Base-by-base conservation (phyloP, 2,797 vertebrate species). In the Leontocebus nigricollis region DNA sequence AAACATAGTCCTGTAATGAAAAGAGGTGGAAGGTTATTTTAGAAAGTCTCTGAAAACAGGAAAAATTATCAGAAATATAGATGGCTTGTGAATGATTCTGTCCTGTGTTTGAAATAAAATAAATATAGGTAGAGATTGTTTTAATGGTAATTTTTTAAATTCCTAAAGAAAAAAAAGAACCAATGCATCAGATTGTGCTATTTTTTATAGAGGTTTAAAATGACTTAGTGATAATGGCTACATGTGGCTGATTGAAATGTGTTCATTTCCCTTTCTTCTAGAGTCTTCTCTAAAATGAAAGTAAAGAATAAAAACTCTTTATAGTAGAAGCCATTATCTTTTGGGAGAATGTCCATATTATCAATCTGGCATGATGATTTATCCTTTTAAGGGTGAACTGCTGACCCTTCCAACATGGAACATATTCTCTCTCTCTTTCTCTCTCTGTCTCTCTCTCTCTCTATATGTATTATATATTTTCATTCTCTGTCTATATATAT, bases 281-380 rank as follows among this genome's bases (percentile, higher is more conserved):
- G n/a, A 82, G 41, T 61, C 14, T 33, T 96, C 39, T 96, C 61
- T 93, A 86, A 89, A 88, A 36, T 80, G 33, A 92, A 92, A 92
- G 59, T 83, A 77, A 80, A 55, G 30, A 90, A 88, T 67, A 64
- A 80, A 79, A 57, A 50, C 50, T 88, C 26, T 33, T 64, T 77
- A 72, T 17, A 88, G 19, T 19, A 57, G 39, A 72, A 50, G 24
- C 26, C 22, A 36, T 59, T 70, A 13, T 55, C 30, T 64, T n/a
- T 15, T 75, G 36, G 46, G 79, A 73, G 30, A 80, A 85, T 72
- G 41, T 55, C 44, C 33, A 36, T 19, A 85, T 55, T 75, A 48
- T 30, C 84, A 55, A 44, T 73, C 19, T 84, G 36, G 33, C 14
- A 52, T 30, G 7, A 30, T 2, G 59, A 27, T 94, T 33, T 39